Evolutionary conservation across 2,797 vertebrate genomes (phyloP).

Genomic region (Clarias pachynema): DNA sequence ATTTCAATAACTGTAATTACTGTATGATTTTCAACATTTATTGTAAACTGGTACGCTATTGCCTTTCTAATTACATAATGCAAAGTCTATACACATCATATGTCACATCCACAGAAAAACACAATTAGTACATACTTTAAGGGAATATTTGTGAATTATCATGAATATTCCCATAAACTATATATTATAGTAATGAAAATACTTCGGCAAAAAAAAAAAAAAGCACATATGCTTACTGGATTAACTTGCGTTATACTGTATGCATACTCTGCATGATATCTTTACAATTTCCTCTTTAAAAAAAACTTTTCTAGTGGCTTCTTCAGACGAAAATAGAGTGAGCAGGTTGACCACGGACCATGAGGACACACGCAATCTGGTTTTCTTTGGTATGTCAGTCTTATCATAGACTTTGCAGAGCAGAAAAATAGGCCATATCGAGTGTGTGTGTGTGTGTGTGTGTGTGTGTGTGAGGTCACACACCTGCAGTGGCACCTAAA

Average conservation of each 20-base stretch:
- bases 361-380: neutral
- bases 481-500: constrained; percentile 46
- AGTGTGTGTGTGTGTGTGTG: constrained; percentile 43
- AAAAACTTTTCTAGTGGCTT: neutral
- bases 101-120: neutral
- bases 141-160: neutral
- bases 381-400: constrained; percentile 1
- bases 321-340: neutral
- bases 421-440: neutral
- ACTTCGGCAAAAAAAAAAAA: neutral
- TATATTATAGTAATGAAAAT: neutral
- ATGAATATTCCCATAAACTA: neutral
- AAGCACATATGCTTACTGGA: neutral
- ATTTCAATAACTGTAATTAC: neutral
- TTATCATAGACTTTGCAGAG: constrained; percentile 2
- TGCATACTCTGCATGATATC: neutral
- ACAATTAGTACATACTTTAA: neutral
- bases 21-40: neutral
- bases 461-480: constrained; percentile 44
- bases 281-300: neutral
- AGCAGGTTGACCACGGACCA: neutral
- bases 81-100: neutral
- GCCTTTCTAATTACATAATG: neutral
- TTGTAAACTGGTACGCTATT: neutral
- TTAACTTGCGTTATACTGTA: neutral